Base-by-base conservation (phyloP, 1,140 invertebrate genomes). In the Dinoponera quadriceps region DNA sequence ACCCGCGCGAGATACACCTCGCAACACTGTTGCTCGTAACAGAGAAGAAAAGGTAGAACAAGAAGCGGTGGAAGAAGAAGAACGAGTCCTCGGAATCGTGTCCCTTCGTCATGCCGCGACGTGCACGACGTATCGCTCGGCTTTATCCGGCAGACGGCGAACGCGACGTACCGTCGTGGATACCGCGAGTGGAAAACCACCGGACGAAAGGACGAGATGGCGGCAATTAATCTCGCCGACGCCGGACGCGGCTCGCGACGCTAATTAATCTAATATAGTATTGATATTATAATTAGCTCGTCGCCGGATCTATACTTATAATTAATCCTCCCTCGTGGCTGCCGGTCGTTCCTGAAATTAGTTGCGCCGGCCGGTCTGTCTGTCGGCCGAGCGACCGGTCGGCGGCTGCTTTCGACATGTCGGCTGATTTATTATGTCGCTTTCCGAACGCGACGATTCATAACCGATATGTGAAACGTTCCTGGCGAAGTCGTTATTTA, bases 211-310 rank as follows among this genome's bases (percentile, higher is more conserved):
- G 13, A 87, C 54, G 20, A n/a, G 51, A 62, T 29, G n/a, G n/a
- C 27, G 57, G 77, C 87, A 90, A 92, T 92, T 92, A 93, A 92
- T 93, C 91, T 90, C 84, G 78, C 68, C 82, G 73, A 44, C 59
- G 59, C 72, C 82, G 83, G 27, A 74, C 82, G 75, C 65, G 77
- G 54, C 66, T 62, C 85, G 86, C 74, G 85, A 88, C 84, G 83
- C 82, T 91, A 92, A 92, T 93, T 93, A 92, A 92, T 93, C 89
- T 88, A 89, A 90, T 88, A 86, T 83, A 68, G 69, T 93, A 92
- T 93, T 91, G 91, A 92, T 92, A 92, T 92, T 92, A 91, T 91
- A 92, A 92, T 92, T 91, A 92, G 88, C 55, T 82, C 71, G 73
- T 72, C 54, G 59, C 22, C n/a, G 54, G 63, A 68, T 74, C 73